Evolutionary conservation across 2,797 vertebrate species (phyloP).

Genomic region (Myioborus miniatus): DNA sequence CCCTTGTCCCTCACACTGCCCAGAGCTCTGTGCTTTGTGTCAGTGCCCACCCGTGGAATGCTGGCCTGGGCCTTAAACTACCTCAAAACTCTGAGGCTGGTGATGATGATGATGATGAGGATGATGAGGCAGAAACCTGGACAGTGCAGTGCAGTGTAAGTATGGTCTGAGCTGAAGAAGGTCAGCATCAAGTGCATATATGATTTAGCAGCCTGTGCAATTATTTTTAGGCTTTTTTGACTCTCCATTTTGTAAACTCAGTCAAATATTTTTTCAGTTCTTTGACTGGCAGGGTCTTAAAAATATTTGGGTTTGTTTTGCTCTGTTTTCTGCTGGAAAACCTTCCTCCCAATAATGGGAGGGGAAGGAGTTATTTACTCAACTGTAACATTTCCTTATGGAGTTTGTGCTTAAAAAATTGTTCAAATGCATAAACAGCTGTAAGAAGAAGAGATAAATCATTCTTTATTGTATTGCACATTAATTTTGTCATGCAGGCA

Average conservation of each 20-base stretch:
- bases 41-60: neutral
- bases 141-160: neutral
- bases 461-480: neutral
- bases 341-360: neutral
- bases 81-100: neutral
- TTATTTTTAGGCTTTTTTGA: neutral
- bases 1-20: neutral
- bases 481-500: neutral
- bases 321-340: neutral
- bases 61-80: neutral
- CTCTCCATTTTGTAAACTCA: neutral
- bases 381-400: neutral
- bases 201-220: neutral
- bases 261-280: neutral
- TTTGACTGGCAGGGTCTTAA: neutral
- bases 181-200: neutral
- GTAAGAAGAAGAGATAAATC: neutral
- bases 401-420: neutral
- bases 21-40: neutral
- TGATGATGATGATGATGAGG: neutral
- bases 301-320: neutral
- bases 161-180: neutral
- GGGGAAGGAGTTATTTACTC: neutral
- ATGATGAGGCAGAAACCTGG: neutral
- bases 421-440: neutral